Evolutionary conservation across 2,113 vertebrate genomes (phyloP).

Genomic region (Protobothrops flavoviridis): DNA sequence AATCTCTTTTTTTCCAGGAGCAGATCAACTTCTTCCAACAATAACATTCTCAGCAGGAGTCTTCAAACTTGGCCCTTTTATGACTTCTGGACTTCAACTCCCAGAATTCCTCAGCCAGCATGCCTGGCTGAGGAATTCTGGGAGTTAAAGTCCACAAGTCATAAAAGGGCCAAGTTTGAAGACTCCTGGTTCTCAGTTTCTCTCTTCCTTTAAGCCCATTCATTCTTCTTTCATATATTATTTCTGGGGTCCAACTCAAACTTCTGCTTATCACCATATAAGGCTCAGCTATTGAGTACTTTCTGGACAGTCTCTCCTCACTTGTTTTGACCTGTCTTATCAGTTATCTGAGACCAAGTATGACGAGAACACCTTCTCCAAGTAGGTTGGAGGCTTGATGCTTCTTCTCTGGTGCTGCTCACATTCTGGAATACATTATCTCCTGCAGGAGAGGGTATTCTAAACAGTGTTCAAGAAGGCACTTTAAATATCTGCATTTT

Average conservation of each 20-base stretch:
- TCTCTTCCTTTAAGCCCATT: not conserved
- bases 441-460: not conserved
- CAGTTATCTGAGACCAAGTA: not conserved
- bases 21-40: not conserved
- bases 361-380: not conserved
- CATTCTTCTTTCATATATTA: not conserved
- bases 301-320: not conserved
- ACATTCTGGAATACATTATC: not conserved
- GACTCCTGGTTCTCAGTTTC: not conserved
- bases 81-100: too few relatives aligned
- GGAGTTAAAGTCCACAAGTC: too few relatives aligned
- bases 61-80: too few relatives aligned
- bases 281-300: not conserved
- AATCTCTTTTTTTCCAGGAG: not conserved
- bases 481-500: not conserved
- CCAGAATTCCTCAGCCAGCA: too few relatives aligned
- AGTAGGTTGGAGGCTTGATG: not conserved
- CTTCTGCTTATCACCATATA: not conserved
- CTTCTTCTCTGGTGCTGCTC: not conserved
- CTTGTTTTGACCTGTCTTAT: not conserved
- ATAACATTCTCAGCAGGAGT: not conserved
- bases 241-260: not conserved
- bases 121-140: too few relatives aligned
- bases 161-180: too few relatives aligned
- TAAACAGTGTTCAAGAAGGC: not conserved